A percentile compares a stretch with the other conserved stretches of the same genome.
Evolutionary conservation across 2,888 invertebrate genomes (phyloP).

Genomic region (Ommatoiulus sabulosus): DNA sequence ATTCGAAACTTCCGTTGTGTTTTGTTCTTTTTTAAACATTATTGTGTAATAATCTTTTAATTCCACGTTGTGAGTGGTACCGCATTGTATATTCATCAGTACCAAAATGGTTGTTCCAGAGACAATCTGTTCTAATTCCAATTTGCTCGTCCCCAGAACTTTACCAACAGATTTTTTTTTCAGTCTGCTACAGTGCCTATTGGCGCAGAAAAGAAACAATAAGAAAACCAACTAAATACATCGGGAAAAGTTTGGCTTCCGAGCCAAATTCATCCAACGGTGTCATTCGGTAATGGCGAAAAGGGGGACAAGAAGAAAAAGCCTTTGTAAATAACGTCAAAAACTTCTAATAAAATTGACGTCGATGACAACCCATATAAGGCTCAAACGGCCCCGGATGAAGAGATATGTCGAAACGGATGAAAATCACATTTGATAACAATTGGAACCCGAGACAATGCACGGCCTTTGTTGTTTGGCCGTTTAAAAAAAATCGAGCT

Average conservation of each 20-base stretch:
- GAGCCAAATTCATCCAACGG: neutral
- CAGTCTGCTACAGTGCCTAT: neutral
- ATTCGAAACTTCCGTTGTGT: no score
- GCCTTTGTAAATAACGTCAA: slow-evolving; percentile 19
- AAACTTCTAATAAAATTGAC: slow-evolving; percentile 19
- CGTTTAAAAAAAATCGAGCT: neutral
- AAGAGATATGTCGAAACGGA: neutral
- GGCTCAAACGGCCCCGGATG: slow-evolving; percentile 2
- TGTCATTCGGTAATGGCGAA: neutral
- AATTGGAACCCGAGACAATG: neutral
- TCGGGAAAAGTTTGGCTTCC: neutral
- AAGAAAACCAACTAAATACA: neutral
- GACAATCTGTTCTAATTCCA: neutral
- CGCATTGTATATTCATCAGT: neutral
- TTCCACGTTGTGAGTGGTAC: neutral
- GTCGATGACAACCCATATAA: neutral
- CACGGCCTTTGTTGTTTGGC: neutral
- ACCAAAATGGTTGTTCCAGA: neutral
- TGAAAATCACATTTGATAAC: slow-evolving; percentile 9
- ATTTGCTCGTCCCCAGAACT: neutral
- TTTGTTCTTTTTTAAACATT: no score
- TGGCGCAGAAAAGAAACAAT: neutral
- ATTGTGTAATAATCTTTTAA: no score
- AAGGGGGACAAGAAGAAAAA: neutral
- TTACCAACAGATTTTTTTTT: neutral